Evolutionary conservation across 2,113 vertebrate genomes (phyloP).

Genomic region (Rafetus swinhoei): DNA sequence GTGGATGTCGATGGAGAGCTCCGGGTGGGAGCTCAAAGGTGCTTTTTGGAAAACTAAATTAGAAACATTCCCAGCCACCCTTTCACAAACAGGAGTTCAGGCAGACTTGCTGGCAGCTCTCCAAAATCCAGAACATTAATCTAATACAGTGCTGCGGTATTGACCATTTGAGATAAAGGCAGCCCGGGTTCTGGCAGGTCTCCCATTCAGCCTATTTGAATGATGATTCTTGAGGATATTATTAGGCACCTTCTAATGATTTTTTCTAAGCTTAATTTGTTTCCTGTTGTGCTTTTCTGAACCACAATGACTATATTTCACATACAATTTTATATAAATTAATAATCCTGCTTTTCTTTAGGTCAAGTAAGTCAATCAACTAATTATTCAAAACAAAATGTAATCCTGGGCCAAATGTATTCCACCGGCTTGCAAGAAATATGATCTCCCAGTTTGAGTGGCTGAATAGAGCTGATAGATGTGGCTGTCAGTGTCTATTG

Average conservation of each 20-base stretch:
- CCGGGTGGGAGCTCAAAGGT: neutral
- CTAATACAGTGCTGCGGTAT: accelerated
- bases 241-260: neutral
- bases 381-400: slow-evolving; percentile 59
- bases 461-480: slow-evolving; percentile 8
- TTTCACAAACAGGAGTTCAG: neutral
- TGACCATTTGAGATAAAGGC: neutral
- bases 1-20: accelerated
- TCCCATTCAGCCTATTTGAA: neutral
- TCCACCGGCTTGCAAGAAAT: slow-evolving; percentile 15
- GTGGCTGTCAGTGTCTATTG: slow-evolving; percentile 15
- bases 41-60: neutral
- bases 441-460: neutral
- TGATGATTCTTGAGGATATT: neutral
- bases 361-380: slow-evolving; percentile 50
- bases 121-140: neutral
- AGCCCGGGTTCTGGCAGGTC: neutral
- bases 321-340: slow-evolving; percentile 43
- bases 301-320: slow-evolving; percentile 22
- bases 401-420: neutral
- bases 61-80: neutral
- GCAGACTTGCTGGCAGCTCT: neutral
- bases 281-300: slow-evolving; percentile 35
- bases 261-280: slow-evolving; percentile 31
- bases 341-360: slow-evolving; percentile 56